phyloP scores from a whole-genome alignment of 2,888 invertebrate genomes.

The Oscheius sp. region DNA sequence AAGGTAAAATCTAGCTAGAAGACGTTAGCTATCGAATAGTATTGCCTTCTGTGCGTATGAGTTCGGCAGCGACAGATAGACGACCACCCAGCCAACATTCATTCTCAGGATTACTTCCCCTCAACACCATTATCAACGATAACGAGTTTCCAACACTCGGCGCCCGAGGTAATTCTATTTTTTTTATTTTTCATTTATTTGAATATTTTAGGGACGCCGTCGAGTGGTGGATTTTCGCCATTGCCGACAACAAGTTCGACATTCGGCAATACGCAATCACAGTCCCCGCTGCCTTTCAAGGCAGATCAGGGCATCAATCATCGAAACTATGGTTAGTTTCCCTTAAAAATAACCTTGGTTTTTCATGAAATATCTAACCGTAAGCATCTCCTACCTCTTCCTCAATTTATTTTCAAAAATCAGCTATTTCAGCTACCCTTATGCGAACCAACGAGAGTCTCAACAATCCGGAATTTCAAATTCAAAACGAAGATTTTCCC shows the following conservation, averaged over 20 bases:
- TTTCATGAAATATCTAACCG: not conserved
- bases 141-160: conserved; percentile 68
- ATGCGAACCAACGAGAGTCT: conserved; percentile 61
- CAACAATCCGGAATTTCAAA: conserved; percentile 77
- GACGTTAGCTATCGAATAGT: too few relatives aligned
- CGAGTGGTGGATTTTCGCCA: conserved; percentile 60
- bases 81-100: conserved; percentile 43
- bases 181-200: not conserved
- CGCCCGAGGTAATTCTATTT: conserved; percentile 55
- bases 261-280: conserved; percentile 47
- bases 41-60: conserved; percentile 33
- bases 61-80: conserved; percentile 55
- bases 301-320: conserved; percentile 34
- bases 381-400: not conserved
- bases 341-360: not conserved
- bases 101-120: conserved; percentile 20
- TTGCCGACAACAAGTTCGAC: conserved; percentile 58
- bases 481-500: conserved; percentile 99
- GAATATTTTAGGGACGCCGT: conserved; percentile 51
- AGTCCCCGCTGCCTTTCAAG: conserved; percentile 55
- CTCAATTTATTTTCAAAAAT: not conserved
- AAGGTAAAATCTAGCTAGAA: conserved; percentile 7
- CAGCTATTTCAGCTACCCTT: conserved; percentile 61
- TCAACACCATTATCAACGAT: conserved; percentile 66
- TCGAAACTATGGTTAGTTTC: conserved; percentile 58